phyloP scores from a whole-genome alignment of 2,888 invertebrate genomes.

The Galeruca laticollis region DNA sequence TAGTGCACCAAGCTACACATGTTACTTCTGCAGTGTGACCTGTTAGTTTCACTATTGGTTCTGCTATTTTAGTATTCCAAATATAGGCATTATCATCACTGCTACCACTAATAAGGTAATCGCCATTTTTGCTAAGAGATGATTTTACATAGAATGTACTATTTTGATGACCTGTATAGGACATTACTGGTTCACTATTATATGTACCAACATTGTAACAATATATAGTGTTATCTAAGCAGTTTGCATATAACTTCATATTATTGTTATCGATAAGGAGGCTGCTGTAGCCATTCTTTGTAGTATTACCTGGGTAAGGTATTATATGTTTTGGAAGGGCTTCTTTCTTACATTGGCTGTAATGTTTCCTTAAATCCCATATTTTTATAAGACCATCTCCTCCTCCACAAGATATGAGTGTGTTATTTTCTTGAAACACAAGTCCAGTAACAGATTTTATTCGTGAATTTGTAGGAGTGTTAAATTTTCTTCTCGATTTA shows the following conservation, averaged over 20 bases:
- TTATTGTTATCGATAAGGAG: constrained; percentile 79
- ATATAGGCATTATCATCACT: constrained; percentile 88
- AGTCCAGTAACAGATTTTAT: constrained; percentile 86
- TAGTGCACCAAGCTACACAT: constrained; percentile 84
- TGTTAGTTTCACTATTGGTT: constrained; percentile 76
- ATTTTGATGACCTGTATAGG: constrained; percentile 81
- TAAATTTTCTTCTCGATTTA: constrained; percentile 49
- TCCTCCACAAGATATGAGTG: constrained; percentile 87
- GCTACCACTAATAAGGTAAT: constrained; percentile 89
- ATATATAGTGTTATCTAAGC: constrained; percentile 88
- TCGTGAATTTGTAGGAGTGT: constrained; percentile 64
- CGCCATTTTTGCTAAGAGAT: constrained; percentile 82
- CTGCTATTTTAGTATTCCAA: constrained; percentile 78
- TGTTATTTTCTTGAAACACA: constrained; percentile 83
- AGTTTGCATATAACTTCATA: constrained; percentile 83
- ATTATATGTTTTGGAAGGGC: constrained; percentile 80
- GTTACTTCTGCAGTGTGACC: constrained; percentile 91
- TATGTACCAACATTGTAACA: constrained; percentile 84
- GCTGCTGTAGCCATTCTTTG: constrained; percentile 82
- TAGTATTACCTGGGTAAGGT: constrained; percentile 79
- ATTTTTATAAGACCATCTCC: constrained; percentile 88
- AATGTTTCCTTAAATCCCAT: constrained; percentile 83
- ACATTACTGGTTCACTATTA: constrained; percentile 73
- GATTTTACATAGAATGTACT: constrained; percentile 89
- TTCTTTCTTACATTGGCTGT: constrained; percentile 75